Conservation (phyloP, 2,797 vertebrate genomes). For the Enteromius radiatus region DNA sequence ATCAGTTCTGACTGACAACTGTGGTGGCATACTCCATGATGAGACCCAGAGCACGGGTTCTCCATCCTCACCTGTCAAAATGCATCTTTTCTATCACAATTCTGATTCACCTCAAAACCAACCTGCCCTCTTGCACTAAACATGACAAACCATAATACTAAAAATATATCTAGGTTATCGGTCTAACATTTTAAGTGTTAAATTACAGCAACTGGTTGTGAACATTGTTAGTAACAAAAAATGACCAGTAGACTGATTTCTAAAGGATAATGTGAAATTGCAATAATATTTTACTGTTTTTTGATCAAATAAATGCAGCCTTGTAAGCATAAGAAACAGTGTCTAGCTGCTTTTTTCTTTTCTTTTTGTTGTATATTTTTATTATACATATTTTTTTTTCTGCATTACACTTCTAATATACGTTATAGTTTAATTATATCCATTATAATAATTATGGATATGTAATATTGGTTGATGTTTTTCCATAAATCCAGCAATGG, state of each 20-base stretch:
- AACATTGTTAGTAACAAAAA: neutral
- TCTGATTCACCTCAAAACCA: neutral
- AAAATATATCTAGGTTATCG: neutral
- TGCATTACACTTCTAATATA: too few relatives aligned
- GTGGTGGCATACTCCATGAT: conserved; percentile 22
- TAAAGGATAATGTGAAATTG: neutral
- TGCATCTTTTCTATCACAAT: conserved; percentile 32
- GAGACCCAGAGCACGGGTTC: conserved; percentile 29
- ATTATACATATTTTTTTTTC: too few relatives aligned
- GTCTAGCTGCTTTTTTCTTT: neutral
- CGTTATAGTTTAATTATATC: too few relatives aligned
- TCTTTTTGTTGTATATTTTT: neutral
- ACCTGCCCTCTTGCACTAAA: neutral
- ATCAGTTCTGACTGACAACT: conserved; percentile 56
- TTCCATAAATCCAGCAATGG: too few relatives aligned
- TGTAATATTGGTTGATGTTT: too few relatives aligned
- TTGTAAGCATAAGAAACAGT: neutral
- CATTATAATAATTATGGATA: too few relatives aligned
- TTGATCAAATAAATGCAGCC: neutral
- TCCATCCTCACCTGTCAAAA: conserved; percentile 48
- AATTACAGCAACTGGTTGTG: neutral
- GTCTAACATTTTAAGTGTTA: neutral
- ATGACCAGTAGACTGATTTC: neutral
- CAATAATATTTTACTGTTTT: neutral
- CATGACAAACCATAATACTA: neutral